Percentiles rank a stretch among this genome's conserved stretches.
These are phyloP conservation scores for Rhincodon typus DNA, from an alignment of 2,797 vertebrate species.

Conservation along the genomic window DNA sequence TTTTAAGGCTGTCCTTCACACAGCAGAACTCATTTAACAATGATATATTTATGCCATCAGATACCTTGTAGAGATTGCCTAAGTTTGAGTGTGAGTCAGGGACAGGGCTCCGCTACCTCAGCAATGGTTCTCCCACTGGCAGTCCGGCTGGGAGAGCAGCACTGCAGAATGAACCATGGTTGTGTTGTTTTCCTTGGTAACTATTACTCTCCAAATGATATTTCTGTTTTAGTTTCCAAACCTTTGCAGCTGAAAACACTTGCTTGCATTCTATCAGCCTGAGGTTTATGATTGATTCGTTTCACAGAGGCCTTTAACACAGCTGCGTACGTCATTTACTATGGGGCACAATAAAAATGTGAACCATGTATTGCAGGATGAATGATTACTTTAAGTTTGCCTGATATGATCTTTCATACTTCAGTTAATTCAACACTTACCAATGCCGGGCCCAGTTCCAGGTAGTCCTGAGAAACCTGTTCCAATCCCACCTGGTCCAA, in stretches of 20 bases:
- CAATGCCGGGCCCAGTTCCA: slow-evolving; percentile 41
- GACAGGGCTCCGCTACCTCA: background rate
- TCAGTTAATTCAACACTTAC: background rate
- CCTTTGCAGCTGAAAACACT: background rate
- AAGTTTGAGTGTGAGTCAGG: background rate
- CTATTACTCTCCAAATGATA: background rate
- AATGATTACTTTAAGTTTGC: background rate
- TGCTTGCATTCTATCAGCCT: background rate
- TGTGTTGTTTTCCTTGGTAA: background rate
- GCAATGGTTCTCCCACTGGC: background rate
- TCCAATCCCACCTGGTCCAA: slow-evolving; percentile 41
- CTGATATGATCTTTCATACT: background rate
- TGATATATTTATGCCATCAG: background rate
- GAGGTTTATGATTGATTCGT: background rate
- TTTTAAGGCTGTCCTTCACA: background rate
- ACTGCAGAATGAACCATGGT: background rate
- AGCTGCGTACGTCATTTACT: background rate
- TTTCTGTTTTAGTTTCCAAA: background rate
- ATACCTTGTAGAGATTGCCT: background rate
- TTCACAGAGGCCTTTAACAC: too few relatives aligned
- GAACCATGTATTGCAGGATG: background rate
- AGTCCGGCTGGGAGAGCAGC: background rate
- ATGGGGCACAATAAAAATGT: background rate
- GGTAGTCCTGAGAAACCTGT: slow-evolving; percentile 50
- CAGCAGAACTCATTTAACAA: background rate